A percentile compares a stretch with the other conserved stretches of the same genome.
Evolutionary conservation across 1,140 invertebrate genomes (phyloP).

Genomic region (Scaptodrosophila lebanonensis): DNA sequence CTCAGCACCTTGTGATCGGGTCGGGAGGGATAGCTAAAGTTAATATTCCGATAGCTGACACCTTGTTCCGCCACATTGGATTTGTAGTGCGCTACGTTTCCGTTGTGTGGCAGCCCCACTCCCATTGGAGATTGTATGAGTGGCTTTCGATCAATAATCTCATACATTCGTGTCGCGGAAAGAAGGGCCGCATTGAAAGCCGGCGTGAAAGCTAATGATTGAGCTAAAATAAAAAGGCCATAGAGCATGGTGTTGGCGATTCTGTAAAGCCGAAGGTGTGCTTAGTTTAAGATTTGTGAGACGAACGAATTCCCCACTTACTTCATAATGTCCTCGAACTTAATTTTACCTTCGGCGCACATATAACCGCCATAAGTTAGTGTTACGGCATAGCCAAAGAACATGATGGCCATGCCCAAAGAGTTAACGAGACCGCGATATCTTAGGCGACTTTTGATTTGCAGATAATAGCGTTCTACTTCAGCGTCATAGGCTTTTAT

Average conservation of each 20-base stretch:
- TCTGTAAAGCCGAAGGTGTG: constrained; percentile 76
- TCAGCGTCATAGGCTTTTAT: constrained; percentile 80
- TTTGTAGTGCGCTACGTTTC: constrained; percentile 67
- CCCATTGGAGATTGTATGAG: constrained; percentile 68
- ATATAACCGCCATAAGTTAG: constrained; percentile 90
- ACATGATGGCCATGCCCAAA: constrained; percentile 87
- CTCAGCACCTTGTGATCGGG: constrained; percentile 82
- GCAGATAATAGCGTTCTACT: constrained; percentile 78
- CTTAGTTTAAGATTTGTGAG: background rate
- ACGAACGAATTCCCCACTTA: constrained; percentile 52
- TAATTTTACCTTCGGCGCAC: constrained; percentile 78
- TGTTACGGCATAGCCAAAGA: constrained; percentile 88
- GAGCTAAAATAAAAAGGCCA: constrained; percentile 90
- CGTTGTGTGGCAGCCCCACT: constrained; percentile 40
- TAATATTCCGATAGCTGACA: constrained; percentile 84
- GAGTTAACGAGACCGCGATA: constrained; percentile 87
- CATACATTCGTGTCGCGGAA: constrained; percentile 86
- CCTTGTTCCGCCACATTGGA: constrained; percentile 81
- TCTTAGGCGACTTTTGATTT: constrained; percentile 82
- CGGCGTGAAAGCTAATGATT: constrained; percentile 89
- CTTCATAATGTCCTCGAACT: constrained; percentile 86
- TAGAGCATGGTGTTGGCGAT: constrained; percentile 91
- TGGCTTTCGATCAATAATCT: constrained; percentile 81
- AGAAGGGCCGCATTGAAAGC: constrained; percentile 90
- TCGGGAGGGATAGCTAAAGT: constrained; percentile 90